These are phyloP conservation scores for Scaptomyza graminum DNA, from an alignment of 1,140 invertebrate genomes.

Conservation along the genomic window DNA sequence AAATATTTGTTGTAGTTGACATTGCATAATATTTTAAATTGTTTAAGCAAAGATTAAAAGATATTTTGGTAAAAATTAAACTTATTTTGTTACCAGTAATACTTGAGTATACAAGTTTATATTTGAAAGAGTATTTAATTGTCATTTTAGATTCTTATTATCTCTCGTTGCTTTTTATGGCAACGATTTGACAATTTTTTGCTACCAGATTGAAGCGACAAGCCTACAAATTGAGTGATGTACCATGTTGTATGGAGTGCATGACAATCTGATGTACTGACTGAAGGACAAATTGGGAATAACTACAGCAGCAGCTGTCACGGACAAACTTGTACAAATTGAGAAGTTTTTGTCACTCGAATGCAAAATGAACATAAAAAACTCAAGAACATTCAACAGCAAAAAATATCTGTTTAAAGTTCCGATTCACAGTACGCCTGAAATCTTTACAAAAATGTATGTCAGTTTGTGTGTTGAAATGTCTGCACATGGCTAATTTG, in stretches of 20 bases:
- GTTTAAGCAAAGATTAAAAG: too few species aligned
- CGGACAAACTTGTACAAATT: slow-evolving; percentile 28
- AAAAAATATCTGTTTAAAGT: slow-evolving; percentile 8
- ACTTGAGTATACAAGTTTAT: too few species aligned
- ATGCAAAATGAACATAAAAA: neutral
- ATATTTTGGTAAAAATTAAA: too few species aligned
- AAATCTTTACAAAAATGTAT: neutral
- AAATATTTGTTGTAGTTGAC: too few species aligned
- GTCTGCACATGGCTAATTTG: slow-evolving; percentile 10
- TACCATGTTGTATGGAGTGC: slow-evolving; percentile 21
- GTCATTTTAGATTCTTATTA: neutral
- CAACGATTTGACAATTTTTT: slow-evolving; percentile 48
- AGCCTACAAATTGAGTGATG: slow-evolving; percentile 62
- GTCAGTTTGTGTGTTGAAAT: neutral
- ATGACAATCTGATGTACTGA: slow-evolving; percentile 20
- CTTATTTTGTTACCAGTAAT: too few species aligned
- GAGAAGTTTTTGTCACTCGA: slow-evolving; percentile 24
- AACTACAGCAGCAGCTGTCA: slow-evolving; percentile 27
- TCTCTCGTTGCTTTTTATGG: neutral
- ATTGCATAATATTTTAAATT: neutral
- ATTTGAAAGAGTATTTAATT: slow-evolving; percentile 17
- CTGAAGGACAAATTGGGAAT: slow-evolving; percentile 4
- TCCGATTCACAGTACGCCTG: slow-evolving; percentile 11
- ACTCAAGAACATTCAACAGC: neutral
- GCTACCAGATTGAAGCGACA: slow-evolving; percentile 31